Percentiles rank a stretch among this genome's conserved stretches.
phyloP scores from a whole-genome alignment of 2,113 vertebrate species.

The Pygoscelis adeliae region DNA sequence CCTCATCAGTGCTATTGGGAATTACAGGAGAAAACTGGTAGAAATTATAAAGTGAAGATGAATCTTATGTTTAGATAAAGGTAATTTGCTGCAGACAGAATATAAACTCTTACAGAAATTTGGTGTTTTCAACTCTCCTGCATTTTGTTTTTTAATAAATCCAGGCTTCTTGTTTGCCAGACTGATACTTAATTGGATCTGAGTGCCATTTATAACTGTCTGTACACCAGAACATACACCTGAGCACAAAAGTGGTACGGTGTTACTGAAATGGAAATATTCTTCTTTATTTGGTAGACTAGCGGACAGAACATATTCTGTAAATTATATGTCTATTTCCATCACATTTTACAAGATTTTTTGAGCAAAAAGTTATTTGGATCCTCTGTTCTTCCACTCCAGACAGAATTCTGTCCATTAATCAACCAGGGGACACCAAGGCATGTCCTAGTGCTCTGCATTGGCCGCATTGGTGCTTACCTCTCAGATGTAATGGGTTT shows the following conservation, averaged over 20 bases:
- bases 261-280: neutral
- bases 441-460: neutral
- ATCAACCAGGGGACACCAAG: neutral
- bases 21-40: neutral
- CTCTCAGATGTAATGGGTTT: too few relatives aligned
- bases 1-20: conserved; percentile 36
- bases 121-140: neutral
- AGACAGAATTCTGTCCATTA: neutral
- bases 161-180: neutral
- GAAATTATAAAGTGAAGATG: neutral
- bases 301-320: neutral
- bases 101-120: neutral
- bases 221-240: neutral
- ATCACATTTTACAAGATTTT: rapidly evolving
- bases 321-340: rapidly evolving
- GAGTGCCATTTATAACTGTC: too few relatives aligned
- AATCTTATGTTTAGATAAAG: neutral
- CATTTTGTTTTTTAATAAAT: neutral
- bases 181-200: neutral
- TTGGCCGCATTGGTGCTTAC: rapidly evolving
- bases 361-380: neutral
- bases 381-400: neutral
- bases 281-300: neutral
- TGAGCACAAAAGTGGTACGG: rapidly evolving
- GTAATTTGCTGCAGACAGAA: neutral